Base-by-base conservation (phyloP, 2,797 vertebrate genomes). In the Sebastes steindachneri region DNA sequence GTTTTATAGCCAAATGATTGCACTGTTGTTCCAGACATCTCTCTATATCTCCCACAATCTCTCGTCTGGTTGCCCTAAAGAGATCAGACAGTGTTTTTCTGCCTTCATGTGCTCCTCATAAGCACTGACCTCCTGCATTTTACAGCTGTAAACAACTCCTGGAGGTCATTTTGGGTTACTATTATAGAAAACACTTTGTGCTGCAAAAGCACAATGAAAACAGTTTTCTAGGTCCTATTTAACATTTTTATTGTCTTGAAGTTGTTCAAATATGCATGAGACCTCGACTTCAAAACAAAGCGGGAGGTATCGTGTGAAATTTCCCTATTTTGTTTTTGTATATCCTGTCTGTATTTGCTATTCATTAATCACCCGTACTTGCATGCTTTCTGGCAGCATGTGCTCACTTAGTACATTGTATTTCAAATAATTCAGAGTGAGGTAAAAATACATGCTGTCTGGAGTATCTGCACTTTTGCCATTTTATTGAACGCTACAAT, bases 131-230 rank as follows among this genome's bases (percentile, higher is more conserved):
- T 65, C 31, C 62, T 74, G 67, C 23, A 75, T 79, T 80, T 71
- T 37, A 57, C 23, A 83, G 66, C 68, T 65, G 55, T 59, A 83
- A 85, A 78, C 54, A 63, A 59, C 26, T 75, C 33, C 58, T 60
- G 1, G 1, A 75, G 25, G 41, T 67, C 25, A 48, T 21, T 72
- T 77, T 76, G n/a, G 4, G 55, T 77, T 65, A 51, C n/a, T 60
- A 57, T 74, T 78, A 84, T 33, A 76, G 45, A 77, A 77, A 89
- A 82, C 73, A 77, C n/a, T 74, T 67, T 82, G 77, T 71, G 68
- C 68, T 60, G 54, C 58, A 53, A 68, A 82, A 68, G 76, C 76
- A 57, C 73, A 67, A 21, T 11, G 37, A 78, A 82, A 60, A n/a
- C 65, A 26, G 33, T 37, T 37, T 73, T 65, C 45, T 31, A 54